Evolutionary conservation across 2,797 vertebrate genomes (phyloP).

Genomic region (Manis crassicaudata): DNA sequence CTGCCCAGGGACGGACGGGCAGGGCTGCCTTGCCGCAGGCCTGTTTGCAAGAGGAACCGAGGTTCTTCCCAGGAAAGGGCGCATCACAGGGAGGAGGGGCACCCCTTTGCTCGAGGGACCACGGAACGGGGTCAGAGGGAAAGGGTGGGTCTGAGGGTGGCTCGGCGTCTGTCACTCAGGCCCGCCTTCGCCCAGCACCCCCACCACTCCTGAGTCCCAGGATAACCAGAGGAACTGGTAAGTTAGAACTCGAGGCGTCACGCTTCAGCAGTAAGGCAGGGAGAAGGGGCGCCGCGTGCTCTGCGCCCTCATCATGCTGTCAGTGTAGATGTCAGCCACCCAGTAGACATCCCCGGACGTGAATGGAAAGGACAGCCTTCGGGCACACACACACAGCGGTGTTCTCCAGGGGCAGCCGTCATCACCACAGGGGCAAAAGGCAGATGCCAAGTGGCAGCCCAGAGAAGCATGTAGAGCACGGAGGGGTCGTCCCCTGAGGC

Average conservation of each 20-base stretch:
- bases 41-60: conserved; percentile 45
- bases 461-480: background rate
- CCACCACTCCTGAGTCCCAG: background rate
- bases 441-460: background rate
- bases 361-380: background rate
- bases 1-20: background rate
- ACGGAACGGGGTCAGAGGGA: conserved; percentile 63
- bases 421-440: background rate
- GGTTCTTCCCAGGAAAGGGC: conserved; percentile 65
- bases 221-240: background rate
- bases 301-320: background rate
- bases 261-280: background rate
- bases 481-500: background rate
- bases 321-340: background rate
- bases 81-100: background rate
- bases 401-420: background rate
- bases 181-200: background rate
- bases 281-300: background rate
- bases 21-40: background rate
- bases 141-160: conserved; percentile 65
- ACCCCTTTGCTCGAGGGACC: conserved; percentile 48
- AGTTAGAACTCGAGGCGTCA: conserved; percentile 8
- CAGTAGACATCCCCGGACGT: background rate
- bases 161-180: conserved; percentile 36
- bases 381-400: background rate